These are phyloP conservation scores for Anseranas semipalmata DNA, from an alignment of 2,113 vertebrate genomes.

Conservation along the genomic window DNA sequence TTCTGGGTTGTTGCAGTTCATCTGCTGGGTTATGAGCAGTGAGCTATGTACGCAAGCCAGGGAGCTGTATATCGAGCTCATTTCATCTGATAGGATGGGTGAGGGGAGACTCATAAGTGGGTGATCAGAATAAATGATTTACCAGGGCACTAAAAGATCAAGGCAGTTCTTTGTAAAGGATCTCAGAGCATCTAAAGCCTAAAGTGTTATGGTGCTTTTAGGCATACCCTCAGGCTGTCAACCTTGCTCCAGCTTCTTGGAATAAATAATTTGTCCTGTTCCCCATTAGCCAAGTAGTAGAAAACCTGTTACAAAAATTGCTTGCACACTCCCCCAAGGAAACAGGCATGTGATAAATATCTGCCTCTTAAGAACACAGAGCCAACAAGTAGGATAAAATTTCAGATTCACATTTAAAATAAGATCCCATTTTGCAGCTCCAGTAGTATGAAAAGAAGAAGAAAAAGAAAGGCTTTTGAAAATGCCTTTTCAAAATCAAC, in stretches of 20 bases:
- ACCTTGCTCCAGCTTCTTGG: not conserved
- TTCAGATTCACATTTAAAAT: not conserved
- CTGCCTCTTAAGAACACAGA: not conserved
- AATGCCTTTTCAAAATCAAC: not conserved
- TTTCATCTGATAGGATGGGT: not conserved
- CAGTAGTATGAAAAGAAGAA: not conserved
- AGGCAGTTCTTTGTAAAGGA: slow-evolving; percentile 8
- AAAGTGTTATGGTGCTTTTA: not conserved
- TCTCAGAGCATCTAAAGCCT: slow-evolving; percentile 22
- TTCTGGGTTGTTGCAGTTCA: not conserved
- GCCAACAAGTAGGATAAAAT: not conserved
- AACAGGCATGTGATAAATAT: not conserved
- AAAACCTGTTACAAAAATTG: slow-evolving; percentile 22
- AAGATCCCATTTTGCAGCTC: not conserved
- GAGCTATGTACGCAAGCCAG: not conserved
- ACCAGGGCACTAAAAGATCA: slow-evolving; percentile 63
- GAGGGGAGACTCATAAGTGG: not conserved
- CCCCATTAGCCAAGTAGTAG: not conserved
- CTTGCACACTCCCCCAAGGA: not conserved
- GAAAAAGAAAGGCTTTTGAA: not conserved
- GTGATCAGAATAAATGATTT: slow-evolving; percentile 51
- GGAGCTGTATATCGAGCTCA: not conserved
- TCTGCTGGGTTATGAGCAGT: not conserved
- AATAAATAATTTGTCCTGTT: not conserved
- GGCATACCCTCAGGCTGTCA: slow-evolving; percentile 11